These are phyloP conservation scores for Coccyzus lansbergi DNA, from an alignment of 2,797 vertebrate species.

Conservation along the genomic window DNA sequence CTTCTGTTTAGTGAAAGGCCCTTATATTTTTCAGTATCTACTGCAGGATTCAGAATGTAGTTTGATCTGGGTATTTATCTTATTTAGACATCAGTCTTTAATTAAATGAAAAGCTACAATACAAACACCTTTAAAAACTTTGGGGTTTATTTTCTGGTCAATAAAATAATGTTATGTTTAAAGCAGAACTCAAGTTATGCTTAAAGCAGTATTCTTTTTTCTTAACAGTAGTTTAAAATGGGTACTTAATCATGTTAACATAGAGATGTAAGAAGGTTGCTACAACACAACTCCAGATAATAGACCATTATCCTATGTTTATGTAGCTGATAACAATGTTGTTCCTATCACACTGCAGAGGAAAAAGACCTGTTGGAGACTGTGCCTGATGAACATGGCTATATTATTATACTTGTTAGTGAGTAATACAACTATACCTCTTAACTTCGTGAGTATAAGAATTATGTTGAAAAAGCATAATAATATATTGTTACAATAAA, in stretches of 20 bases:
- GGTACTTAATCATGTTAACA: conserved; percentile 21
- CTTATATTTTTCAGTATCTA: not conserved
- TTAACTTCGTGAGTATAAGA: not conserved
- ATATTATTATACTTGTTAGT: not conserved
- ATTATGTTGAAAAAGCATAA: not conserved
- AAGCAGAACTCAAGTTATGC: not conserved
- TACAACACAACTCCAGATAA: conserved; percentile 24
- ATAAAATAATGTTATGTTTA: not conserved
- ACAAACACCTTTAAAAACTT: not conserved
- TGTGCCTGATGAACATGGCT: not conserved
- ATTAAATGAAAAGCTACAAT: not conserved
- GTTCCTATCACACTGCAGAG: not conserved
- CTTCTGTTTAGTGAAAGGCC: not conserved
- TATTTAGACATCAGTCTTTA: not conserved
- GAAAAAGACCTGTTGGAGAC: not conserved
- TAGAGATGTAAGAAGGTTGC: not conserved
- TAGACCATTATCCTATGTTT: conserved; percentile 33
- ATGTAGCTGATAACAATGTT: conserved; percentile 13
- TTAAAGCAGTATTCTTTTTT: not conserved
- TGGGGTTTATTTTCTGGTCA: not conserved
- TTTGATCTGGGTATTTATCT: not conserved
- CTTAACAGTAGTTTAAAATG: conserved; percentile 5
- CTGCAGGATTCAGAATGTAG: not conserved
- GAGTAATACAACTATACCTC: not conserved
- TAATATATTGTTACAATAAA: not conserved